Conservation (phyloP, 2,888 invertebrate genomes). For the Callosobruchus maculatus region DNA sequence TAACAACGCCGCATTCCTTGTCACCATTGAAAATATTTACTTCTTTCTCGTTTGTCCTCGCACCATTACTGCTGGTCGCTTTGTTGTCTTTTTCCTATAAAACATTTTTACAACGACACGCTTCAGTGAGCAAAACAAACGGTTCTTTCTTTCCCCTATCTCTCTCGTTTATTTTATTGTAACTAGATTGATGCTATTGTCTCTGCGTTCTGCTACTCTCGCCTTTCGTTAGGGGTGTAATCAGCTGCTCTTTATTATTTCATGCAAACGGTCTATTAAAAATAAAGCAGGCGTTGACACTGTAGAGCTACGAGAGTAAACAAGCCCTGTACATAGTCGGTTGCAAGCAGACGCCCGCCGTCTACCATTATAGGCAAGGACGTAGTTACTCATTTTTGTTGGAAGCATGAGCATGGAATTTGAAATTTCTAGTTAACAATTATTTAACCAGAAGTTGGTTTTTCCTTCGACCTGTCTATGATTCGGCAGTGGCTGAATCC, state of each 20-base stretch:
- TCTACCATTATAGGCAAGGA: too few species aligned
- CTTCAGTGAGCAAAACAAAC: constrained; percentile 39
- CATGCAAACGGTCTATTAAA: neutral
- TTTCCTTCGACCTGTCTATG: too few species aligned
- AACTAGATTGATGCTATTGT: constrained; percentile 32
- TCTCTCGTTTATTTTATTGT: constrained; percentile 30
- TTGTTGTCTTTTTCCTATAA: constrained; percentile 29
- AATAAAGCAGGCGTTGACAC: neutral
- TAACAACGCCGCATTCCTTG: neutral
- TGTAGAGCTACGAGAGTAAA: neutral
- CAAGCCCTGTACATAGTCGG: too few species aligned
- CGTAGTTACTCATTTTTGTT: too few species aligned
- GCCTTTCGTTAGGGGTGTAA: constrained; percentile 12
- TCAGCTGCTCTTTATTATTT: constrained; percentile 4
- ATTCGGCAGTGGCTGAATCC: too few species aligned
- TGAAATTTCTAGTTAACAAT: too few species aligned
- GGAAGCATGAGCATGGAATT: too few species aligned
- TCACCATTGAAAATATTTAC: neutral
- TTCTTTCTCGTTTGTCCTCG: neutral
- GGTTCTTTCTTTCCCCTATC: constrained; percentile 23
- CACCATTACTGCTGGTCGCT: constrained; percentile 4
- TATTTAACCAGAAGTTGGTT: too few species aligned
- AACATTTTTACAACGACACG: constrained; percentile 40
- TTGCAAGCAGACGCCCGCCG: too few species aligned
- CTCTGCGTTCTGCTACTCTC: constrained; percentile 5